phyloP scores from a whole-genome alignment of 2,888 invertebrate species.

The Eupeodes luniger region DNA sequence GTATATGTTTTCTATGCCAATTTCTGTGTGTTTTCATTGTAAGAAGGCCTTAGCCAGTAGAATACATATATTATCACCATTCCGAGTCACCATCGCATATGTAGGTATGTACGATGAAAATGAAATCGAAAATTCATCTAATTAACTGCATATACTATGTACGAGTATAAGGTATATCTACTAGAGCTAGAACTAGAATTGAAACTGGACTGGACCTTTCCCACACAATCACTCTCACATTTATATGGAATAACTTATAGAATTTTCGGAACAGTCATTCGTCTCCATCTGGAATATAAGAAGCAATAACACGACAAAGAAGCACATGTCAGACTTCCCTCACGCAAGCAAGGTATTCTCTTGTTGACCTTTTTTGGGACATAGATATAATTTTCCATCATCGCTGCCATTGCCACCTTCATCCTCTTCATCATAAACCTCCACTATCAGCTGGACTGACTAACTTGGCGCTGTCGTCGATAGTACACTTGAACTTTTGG shows the following conservation, averaged over 20 bases:
- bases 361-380: conserved; percentile 51
- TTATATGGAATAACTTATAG: conserved; percentile 30
- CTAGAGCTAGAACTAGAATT: too few relatives aligned
- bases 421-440: background rate
- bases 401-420: conserved; percentile 10
- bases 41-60: conserved; percentile 6
- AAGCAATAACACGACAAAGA: conserved; percentile 57
- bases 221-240: conserved; percentile 26
- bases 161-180: too few relatives aligned
- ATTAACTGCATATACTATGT: conserved; percentile 49
- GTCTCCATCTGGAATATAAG: conserved; percentile 51
- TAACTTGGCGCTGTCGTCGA: background rate
- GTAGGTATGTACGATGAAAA: conserved; percentile 19
- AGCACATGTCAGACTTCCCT: conserved; percentile 61
- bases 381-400: conserved; percentile 36
- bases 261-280: conserved; percentile 40
- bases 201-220: conserved; percentile 53
- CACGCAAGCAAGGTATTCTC: conserved; percentile 35
- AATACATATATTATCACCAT: conserved; percentile 25
- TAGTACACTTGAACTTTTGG: conserved; percentile 60
- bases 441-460: too few relatives aligned
- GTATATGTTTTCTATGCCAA: conserved; percentile 20
- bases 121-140: conserved; percentile 75
- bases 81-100: background rate
- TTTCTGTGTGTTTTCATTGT: conserved; percentile 9